Base-by-base conservation (phyloP, 2,888 invertebrate genomes). In the Caenorhabditis wallacei region DNA sequence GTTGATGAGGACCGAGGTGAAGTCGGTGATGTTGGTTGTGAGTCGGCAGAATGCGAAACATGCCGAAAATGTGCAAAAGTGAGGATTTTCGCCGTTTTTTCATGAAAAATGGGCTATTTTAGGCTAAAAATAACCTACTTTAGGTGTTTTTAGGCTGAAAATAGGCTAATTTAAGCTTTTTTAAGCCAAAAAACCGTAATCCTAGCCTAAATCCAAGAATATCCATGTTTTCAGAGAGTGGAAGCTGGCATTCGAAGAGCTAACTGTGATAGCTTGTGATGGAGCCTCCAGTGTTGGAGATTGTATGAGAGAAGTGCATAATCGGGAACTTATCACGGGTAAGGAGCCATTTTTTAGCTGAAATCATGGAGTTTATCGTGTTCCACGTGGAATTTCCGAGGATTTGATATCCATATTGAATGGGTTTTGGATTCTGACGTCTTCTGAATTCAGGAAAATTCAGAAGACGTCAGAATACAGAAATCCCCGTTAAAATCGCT, bases 271-370 rank as follows among this genome's bases (percentile, higher is more conserved):
- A 40, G 37, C 51, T 20, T 84, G 85, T 35, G 79, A 80, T 16
- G 82, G 82, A 37, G 80, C 80, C 1, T 74, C 71, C 22, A 89
- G 80, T 48, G 71, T 89, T 22, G 90, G 90, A 7, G 89, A 90
- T 66, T 84, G 87, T 22, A 66, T 90, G 63, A 74, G 90, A 30
- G 89, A 90, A 68, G 57, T 90, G 18, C 85, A 87, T 13, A 81
- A 69, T 18, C 79, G 87, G 26, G 83, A 81, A 48, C 70, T 89
- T 3, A 68, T 90, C 30, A 84, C 69, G 18, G 78, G 79, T 80
- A 57, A n/a, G 37, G 5, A 20, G 26, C 1, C 0, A 24, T 13
- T 43, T 43, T 43, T 43, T 3, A 13, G 43, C 43, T 13, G n/a
- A n/a, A n/a, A n/a, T n/a, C n/a, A n/a, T n/a, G n/a, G n/a, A n/a